phyloP scores from a whole-genome alignment of 2,797 vertebrate genomes.

The Rhynchotus rufescens region DNA sequence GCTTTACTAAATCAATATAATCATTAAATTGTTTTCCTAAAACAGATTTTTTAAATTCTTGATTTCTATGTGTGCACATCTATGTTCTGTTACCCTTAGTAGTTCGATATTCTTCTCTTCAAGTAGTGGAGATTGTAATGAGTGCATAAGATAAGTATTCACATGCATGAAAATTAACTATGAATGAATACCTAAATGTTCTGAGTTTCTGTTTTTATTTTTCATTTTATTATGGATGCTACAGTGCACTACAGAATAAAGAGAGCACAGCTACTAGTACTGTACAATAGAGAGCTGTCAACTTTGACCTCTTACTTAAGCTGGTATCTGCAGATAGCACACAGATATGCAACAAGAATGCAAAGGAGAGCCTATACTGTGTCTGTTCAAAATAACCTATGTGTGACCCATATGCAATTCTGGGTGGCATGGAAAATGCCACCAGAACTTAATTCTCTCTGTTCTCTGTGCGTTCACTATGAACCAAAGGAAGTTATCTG shows the following conservation, averaged over 20 bases:
- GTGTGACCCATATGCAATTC: neutral
- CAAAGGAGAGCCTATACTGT: neutral
- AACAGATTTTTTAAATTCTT: neutral
- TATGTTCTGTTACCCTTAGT: neutral
- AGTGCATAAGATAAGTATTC: neutral
- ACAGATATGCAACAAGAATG: neutral
- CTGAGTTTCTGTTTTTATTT: neutral
- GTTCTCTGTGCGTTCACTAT: neutral
- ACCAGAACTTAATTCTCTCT: neutral
- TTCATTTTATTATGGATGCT: neutral
- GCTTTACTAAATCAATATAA: neutral
- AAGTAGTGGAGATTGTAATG: neutral
- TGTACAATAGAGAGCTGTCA: neutral
- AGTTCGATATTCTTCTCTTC: neutral
- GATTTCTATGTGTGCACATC: neutral
- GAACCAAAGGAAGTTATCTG: neutral
- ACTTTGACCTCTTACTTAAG: neutral
- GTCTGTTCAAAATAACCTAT: neutral
- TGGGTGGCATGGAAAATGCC: neutral
- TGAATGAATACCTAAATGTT: neutral
- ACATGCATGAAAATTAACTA: neutral
- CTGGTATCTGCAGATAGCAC: neutral
- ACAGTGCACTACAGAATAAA: neutral
- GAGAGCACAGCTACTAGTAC: neutral
- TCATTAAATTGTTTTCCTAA: neutral